phyloP scores from a whole-genome alignment of 1,140 invertebrate genomes.

The Neodiprion virginianus region DNA sequence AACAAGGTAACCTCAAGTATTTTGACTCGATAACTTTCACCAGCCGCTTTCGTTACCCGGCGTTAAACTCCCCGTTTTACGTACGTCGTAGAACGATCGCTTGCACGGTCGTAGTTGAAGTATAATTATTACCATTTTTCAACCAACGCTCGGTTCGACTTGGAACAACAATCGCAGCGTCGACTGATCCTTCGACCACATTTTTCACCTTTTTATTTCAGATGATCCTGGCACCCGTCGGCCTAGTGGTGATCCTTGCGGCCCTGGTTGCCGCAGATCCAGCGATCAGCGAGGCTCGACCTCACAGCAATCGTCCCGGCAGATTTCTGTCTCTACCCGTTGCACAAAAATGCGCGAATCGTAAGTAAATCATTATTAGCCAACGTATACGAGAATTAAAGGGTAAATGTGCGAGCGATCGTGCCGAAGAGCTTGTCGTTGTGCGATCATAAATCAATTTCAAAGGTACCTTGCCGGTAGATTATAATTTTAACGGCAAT shows the following conservation, averaged over 20 bases:
- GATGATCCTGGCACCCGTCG: constrained; percentile 54
- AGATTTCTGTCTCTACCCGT: constrained; percentile 81
- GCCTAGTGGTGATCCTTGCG: constrained; percentile 45
- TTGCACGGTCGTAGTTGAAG: background rate
- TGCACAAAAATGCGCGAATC: constrained; percentile 80
- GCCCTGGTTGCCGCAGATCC: constrained; percentile 46
- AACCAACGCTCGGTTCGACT: background rate
- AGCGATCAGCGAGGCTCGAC: constrained; percentile 58
- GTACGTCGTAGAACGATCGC: no score
- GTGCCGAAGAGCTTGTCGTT: no score
- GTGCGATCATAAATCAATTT: no score
- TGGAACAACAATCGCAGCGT: background rate
- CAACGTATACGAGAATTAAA: no score
- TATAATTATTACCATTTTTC: background rate
- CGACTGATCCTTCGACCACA: background rate
- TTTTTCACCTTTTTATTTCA: constrained; percentile 30
- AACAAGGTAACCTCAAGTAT: background rate
- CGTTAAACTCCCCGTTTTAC: background rate
- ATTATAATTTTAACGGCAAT: no score
- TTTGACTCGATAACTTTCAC: no score
- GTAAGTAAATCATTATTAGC: constrained; percentile 67
- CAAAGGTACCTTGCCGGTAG: no score
- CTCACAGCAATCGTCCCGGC: constrained; percentile 64
- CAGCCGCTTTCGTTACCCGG: background rate
- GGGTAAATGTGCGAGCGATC: no score